Evolutionary conservation across 2,113 vertebrate species (phyloP).

Genomic region (Tupaia chinensis): DNA sequence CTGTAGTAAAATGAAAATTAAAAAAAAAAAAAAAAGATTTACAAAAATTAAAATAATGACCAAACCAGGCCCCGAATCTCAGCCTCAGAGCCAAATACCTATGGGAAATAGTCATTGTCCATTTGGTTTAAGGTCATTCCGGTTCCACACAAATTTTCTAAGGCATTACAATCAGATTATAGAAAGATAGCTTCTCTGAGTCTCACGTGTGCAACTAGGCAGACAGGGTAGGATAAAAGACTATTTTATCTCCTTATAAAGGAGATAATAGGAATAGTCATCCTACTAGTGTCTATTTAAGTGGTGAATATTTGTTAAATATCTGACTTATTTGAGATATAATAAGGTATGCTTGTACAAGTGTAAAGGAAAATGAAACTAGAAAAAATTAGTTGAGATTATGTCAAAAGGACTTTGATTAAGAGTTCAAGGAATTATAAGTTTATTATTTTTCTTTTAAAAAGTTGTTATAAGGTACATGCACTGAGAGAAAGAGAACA

Average conservation of each 20-base stretch:
- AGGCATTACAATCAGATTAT: background rate
- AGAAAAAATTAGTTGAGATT: background rate
- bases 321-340: background rate
- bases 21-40: too few relatives aligned
- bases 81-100: background rate
- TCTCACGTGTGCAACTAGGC: background rate
- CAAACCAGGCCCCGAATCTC: background rate
- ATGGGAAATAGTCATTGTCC: background rate
- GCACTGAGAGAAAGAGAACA: too few relatives aligned
- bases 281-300: background rate
- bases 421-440: background rate
- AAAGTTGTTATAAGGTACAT: too few relatives aligned
- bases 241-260: background rate
- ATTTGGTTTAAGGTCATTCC: background rate
- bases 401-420: background rate
- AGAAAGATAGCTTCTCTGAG: background rate
- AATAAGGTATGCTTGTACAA: background rate
- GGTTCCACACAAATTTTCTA: background rate
- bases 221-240: background rate
- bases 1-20: too few relatives aligned
- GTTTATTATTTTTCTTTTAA: background rate
- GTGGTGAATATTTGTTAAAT: background rate
- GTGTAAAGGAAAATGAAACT: background rate
- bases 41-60: too few relatives aligned
- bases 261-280: background rate